These are phyloP conservation scores for Sceloporus tristichus DNA, from an alignment of 2,113 vertebrate species.

Conservation along the genomic window DNA sequence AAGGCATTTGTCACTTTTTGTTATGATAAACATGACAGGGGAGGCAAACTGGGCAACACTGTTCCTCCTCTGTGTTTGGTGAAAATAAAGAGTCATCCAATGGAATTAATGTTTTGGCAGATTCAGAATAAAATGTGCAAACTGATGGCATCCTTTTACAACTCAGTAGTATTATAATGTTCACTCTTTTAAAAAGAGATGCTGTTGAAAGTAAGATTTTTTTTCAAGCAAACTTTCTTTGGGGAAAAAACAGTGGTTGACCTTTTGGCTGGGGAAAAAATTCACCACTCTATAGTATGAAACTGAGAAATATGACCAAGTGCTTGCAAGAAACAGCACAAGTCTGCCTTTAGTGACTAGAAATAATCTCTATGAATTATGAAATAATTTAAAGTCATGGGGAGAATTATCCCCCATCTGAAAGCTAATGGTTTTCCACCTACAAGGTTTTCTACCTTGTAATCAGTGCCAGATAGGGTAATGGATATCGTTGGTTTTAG, in stretches of 20 bases:
- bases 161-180: background rate
- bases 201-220: background rate
- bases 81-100: background rate
- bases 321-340: background rate
- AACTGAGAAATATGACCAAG: background rate
- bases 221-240: background rate
- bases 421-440: constrained; percentile 12
- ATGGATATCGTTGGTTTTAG: constrained; percentile 25
- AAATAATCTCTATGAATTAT: constrained; percentile 5
- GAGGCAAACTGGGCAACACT: background rate
- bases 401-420: background rate
- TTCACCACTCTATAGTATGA: background rate
- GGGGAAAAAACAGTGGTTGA: background rate
- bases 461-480: constrained; percentile 3
- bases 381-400: constrained; percentile 1
- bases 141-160: background rate
- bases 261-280: too few relatives aligned
- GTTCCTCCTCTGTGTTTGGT: rapidly evolving
- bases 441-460: constrained; percentile 6
- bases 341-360: background rate
- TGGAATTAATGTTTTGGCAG: background rate
- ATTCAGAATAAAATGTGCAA: background rate
- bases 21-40: constrained; percentile 6
- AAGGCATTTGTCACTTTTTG: constrained; percentile 11
- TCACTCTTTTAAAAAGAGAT: background rate